These are phyloP conservation scores for Salvelinus fontinalis DNA, from an alignment of 2,113 vertebrate species.

Conservation along the genomic window DNA sequence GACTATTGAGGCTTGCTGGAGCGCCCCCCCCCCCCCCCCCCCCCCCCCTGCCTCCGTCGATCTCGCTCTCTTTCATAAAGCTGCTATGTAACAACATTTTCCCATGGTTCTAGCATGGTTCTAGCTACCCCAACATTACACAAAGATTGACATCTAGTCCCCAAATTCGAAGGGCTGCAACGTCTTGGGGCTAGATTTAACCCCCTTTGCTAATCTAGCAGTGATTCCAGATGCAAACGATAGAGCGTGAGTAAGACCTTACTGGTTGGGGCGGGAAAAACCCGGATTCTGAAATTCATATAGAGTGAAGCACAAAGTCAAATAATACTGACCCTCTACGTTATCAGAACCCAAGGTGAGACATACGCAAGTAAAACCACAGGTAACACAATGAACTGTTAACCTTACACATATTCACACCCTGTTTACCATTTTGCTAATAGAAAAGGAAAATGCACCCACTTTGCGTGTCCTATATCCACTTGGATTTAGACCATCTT, in stretches of 20 bases:
- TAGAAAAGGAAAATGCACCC: conserved; percentile 39
- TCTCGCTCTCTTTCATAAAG: background rate
- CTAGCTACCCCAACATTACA: background rate
- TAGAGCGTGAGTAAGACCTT: background rate
- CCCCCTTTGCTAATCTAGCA: background rate
- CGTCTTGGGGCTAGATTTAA: background rate
- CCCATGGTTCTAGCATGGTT: background rate
- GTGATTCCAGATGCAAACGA: too few species aligned
- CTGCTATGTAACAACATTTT: background rate
- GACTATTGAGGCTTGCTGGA: background rate
- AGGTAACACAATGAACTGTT: conserved; percentile 1
- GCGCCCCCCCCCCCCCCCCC: background rate
- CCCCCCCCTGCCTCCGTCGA: background rate
- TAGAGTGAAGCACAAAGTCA: background rate
- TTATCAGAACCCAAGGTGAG: conserved; percentile 21
- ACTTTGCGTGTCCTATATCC: conserved; percentile 29
- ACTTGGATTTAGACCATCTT: conserved; percentile 30
- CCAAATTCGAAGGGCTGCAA: background rate
- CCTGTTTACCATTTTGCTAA: conserved; percentile 61
- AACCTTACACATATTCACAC: conserved; percentile 51
- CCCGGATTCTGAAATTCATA: conserved; percentile 8
- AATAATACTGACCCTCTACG: conserved; percentile 12
- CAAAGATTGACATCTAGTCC: background rate
- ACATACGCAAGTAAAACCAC: conserved; percentile 4
- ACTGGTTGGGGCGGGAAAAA: background rate